Conservation (phyloP, 2,888 invertebrate species). For the Dimorphilus gyrociliatus region DNA sequence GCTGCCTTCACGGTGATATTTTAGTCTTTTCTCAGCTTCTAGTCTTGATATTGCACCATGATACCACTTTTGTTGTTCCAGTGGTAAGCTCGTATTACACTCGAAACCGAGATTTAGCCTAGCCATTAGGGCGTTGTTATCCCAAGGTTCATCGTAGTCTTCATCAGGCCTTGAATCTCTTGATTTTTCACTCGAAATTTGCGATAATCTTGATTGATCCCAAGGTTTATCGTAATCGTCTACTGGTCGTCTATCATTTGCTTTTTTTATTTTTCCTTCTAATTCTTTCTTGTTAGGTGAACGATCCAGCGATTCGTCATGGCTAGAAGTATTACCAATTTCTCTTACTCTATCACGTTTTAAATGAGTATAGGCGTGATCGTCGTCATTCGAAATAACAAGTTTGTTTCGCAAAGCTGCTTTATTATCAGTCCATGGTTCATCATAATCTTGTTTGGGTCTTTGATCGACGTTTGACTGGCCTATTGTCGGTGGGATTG, state of each 20-base stretch:
- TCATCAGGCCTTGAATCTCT: conserved; percentile 3
- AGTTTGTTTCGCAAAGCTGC: too few species aligned
- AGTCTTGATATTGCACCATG: conserved; percentile 78
- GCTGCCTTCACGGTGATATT: conserved; percentile 70
- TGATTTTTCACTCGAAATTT: conserved; percentile 9
- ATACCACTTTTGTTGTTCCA: conserved; percentile 79
- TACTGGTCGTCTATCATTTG: conserved; percentile 6
- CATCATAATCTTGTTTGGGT: conserved; percentile 9
- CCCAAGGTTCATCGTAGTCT: conserved; percentile 33
- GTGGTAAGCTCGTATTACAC: conserved; percentile 60
- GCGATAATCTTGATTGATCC: neutral
- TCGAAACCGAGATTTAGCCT: conserved; percentile 50
- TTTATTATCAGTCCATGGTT: too few species aligned
- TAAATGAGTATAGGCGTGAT: too few species aligned
- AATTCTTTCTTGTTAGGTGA: conserved; percentile 17
- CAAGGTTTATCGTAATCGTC: conserved; percentile 4
- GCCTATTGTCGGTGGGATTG: too few species aligned
- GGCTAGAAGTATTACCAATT: too few species aligned
- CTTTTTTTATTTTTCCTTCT: conserved; percentile 18
- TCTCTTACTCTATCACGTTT: too few species aligned
- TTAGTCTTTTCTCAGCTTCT: conserved; percentile 72
- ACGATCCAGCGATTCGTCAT: conserved; percentile 15
- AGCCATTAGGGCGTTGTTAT: conserved; percentile 41
- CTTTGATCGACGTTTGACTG: too few species aligned
- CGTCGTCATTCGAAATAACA: too few species aligned